phyloP scores from a whole-genome alignment of 2,113 vertebrate species.

The Polypterus senegalus region DNA sequence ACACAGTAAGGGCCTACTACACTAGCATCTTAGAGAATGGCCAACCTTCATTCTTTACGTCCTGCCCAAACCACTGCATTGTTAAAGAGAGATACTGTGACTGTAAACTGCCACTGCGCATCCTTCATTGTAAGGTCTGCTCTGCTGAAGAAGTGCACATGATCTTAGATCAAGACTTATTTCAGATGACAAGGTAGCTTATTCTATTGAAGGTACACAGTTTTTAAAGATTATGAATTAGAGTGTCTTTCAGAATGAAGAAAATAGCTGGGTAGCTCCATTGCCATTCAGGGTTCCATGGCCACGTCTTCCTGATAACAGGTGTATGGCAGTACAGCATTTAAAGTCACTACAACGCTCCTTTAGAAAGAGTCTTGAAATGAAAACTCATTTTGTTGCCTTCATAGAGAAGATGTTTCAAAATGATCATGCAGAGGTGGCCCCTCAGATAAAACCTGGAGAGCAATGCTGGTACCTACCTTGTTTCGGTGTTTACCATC shows the following conservation, averaged over 20 bases:
- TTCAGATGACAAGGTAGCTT: too few species aligned
- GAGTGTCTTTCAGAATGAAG: background rate
- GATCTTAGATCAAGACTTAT: too few species aligned
- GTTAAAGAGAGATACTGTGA: too few species aligned
- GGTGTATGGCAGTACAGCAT: background rate
- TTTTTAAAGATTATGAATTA: background rate
- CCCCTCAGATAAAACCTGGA: background rate
- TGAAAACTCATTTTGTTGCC: background rate
- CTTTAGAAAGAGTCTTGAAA: background rate
- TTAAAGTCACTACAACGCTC: background rate
- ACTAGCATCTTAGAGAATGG: too few species aligned
- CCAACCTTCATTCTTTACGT: too few species aligned
- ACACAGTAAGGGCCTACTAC: too few species aligned
- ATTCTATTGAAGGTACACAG: too few species aligned
- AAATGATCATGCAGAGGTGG: background rate
- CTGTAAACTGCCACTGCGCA: too few species aligned
- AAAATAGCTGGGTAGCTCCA: conserved; percentile 3
- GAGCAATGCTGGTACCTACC: conserved; percentile 7
- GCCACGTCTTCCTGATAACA: background rate
- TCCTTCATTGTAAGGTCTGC: too few species aligned
- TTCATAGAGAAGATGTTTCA: background rate
- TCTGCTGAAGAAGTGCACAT: too few species aligned
- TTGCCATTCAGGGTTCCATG: background rate
- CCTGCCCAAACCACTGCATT: too few species aligned
- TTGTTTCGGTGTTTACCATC: conserved; percentile 3